Conservation (phyloP, 2,113 vertebrate genomes). For the Hippocampus abdominalis region DNA sequence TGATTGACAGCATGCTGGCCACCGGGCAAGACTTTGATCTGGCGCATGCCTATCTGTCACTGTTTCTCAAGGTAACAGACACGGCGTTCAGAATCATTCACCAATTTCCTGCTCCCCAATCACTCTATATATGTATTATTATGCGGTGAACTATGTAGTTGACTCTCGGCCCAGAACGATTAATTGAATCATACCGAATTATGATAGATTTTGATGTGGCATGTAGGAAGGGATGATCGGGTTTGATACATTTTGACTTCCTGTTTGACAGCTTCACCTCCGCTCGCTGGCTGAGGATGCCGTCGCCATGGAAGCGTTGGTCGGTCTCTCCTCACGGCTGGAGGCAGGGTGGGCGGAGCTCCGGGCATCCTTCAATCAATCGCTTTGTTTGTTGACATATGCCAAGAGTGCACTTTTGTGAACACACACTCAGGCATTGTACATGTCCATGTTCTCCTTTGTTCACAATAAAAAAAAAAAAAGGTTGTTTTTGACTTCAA, state of each 20-base stretch:
- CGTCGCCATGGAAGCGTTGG: conserved; percentile 73
- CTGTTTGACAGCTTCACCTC: conserved; percentile 78
- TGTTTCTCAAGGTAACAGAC: conserved; percentile 86
- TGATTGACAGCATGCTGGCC: conserved; percentile 81
- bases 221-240: too few species aligned
- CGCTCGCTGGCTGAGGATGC: conserved; percentile 78
- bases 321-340: conserved; percentile 69
- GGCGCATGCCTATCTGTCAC: conserved; percentile 86
- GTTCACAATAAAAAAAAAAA: background rate
- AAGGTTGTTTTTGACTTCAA: background rate
- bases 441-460: background rate
- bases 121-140: background rate
- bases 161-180: too few species aligned
- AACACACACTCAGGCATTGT: background rate
- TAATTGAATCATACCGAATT: too few species aligned
- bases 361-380: conserved; percentile 82
- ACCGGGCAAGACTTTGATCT: conserved; percentile 87
- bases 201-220: too few species aligned
- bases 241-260: background rate
- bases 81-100: background rate
- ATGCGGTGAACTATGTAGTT: background rate
- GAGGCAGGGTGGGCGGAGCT: conserved; percentile 83
- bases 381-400: conserved; percentile 87
- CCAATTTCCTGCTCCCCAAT: background rate
- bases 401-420: conserved; percentile 88